A percentile compares a stretch with the other conserved stretches of the same genome.
phyloP scores from a whole-genome alignment of 37 sponge, comb jelly and placozoan genomes.

The Cladorhizidae sp. region DNA sequence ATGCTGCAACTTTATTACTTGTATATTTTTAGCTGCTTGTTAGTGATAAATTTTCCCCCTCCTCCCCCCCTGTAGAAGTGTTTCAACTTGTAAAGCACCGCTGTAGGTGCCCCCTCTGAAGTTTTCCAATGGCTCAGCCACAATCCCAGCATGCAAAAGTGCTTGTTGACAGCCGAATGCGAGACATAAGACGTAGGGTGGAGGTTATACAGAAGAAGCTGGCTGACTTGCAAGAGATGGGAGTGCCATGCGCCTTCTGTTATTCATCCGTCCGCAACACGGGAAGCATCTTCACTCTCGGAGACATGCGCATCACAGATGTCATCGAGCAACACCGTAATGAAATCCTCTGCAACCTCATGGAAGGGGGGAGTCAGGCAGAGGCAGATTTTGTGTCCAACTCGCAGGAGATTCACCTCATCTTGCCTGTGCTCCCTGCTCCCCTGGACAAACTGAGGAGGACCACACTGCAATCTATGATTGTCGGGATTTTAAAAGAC shows the following conservation, averaged over 20 bases:
- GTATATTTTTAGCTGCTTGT: too few species aligned
- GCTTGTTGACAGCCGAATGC: conserved; percentile 26
- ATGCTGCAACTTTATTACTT: too few species aligned
- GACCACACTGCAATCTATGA: conserved; percentile 37
- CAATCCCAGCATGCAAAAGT: neutral
- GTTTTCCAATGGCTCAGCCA: conserved; percentile 7
- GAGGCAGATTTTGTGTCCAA: neutral
- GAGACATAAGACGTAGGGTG: conserved; percentile 57
- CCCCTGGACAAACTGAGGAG: conserved; percentile 52
- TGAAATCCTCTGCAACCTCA: conserved; percentile 45
- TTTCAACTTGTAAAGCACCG: too few species aligned
- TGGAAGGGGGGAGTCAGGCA: neutral
- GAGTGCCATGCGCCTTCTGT: conserved; percentile 58
- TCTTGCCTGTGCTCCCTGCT: conserved; percentile 54
- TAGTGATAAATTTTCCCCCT: too few species aligned
- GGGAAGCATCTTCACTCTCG: conserved; percentile 59
- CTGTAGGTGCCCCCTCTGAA: too few species aligned
- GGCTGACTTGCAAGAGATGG: conserved; percentile 64
- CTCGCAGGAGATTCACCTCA: conserved; percentile 52
- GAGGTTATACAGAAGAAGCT: conserved; percentile 77
- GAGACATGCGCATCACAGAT: conserved; percentile 59
- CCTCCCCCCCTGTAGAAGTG: too few species aligned
- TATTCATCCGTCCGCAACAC: conserved; percentile 66
- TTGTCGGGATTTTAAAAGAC: conserved; percentile 69
- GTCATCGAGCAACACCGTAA: conserved; percentile 61